Conservation (phyloP, 2,888 invertebrate species). For the Corbicula japonica region DNA sequence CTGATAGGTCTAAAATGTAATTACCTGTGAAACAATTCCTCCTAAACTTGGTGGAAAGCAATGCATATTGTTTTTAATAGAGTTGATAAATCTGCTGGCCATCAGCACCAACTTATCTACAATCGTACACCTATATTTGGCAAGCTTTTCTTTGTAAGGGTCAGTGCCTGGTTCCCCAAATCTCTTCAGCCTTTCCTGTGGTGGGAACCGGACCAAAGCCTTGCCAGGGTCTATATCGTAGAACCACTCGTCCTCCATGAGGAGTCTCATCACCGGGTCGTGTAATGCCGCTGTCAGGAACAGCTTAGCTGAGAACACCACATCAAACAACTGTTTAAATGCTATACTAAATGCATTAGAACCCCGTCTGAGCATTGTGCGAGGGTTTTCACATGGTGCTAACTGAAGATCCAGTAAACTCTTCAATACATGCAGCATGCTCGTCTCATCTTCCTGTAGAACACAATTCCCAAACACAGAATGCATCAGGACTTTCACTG, state of each 20-base stretch:
- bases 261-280: conserved; percentile 94
- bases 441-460: conserved; percentile 91
- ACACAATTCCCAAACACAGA: conserved; percentile 91
- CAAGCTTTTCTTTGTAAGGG: conserved; percentile 91
- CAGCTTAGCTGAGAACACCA: conserved; percentile 95
- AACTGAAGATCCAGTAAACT: conserved; percentile 91
- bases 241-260: conserved; percentile 96
- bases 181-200: conserved; percentile 89
- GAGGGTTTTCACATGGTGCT: conserved; percentile 89
- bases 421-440: conserved; percentile 84
- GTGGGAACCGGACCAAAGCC: conserved; percentile 90
- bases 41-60: conserved; percentile 95
- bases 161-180: conserved; percentile 93
- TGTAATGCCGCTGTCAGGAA: conserved; percentile 97
- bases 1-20: neutral
- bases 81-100: conserved; percentile 93
- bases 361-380: conserved; percentile 91
- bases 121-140: conserved; percentile 92
- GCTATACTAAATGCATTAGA: conserved; percentile 95
- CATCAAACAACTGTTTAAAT: conserved; percentile 95
- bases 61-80: conserved; percentile 94
- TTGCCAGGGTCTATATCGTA: conserved; percentile 97
- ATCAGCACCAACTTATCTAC: conserved; percentile 92
- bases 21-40: conserved; percentile 94
- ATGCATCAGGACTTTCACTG: conserved; percentile 73